A percentile compares a stretch with the other conserved stretches of the same genome.
Conservation (phyloP, 2,113 vertebrate species). For the Anoura caudifer region DNA sequence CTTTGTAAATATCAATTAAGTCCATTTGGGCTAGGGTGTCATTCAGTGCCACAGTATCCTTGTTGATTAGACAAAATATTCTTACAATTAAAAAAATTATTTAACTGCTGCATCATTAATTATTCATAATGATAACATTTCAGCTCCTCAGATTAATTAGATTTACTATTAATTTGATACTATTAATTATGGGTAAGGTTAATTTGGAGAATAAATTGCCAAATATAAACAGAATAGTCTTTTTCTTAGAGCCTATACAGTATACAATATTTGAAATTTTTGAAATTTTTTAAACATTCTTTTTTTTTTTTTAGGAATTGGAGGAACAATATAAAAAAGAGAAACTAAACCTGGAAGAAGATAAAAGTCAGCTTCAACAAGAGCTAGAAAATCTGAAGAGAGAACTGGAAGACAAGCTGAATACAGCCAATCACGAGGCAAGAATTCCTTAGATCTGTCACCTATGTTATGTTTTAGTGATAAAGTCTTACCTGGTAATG, state of each 20-base stretch:
- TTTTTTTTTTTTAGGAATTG: slow-evolving; percentile 88
- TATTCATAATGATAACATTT: neutral
- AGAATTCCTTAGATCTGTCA: slow-evolving; percentile 51
- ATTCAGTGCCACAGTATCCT: too few species aligned
- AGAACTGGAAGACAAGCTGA: slow-evolving; percentile 89
- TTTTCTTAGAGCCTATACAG: neutral
- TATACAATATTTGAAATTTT: slow-evolving; percentile 12
- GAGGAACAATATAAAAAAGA: slow-evolving; percentile 94
- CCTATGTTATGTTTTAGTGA: neutral
- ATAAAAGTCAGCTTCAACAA: slow-evolving; percentile 89
- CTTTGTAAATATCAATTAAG: too few species aligned
- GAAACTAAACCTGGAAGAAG: slow-evolving; percentile 89
- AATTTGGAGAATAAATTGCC: neutral
- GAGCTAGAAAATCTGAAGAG: slow-evolving; percentile 91
- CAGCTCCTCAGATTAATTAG: neutral
- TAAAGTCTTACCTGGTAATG: neutral
- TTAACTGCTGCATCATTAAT: neutral
- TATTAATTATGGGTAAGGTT: neutral
- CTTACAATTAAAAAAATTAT: neutral
- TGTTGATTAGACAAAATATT: neutral
- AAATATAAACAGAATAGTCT: neutral
- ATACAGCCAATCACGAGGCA: slow-evolving; percentile 91
- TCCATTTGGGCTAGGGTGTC: too few species aligned
- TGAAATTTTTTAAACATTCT: slow-evolving; percentile 12
- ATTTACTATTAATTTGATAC: neutral